A percentile compares a stretch with the other conserved stretches of the same genome.
Conservation (phyloP, 1,140 invertebrate genomes). For the Drosophila athabasca region DNA sequence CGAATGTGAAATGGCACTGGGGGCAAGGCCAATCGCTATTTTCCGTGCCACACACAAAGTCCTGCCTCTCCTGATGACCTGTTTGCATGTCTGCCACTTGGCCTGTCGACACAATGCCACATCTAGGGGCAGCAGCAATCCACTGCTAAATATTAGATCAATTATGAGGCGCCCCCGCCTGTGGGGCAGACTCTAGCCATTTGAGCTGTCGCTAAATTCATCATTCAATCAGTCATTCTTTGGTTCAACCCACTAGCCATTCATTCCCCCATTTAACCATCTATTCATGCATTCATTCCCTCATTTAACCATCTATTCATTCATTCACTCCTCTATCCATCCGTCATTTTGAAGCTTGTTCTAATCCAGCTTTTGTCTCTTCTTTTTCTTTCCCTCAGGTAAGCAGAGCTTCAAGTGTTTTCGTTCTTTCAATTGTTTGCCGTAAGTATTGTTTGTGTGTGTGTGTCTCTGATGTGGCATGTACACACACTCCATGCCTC, state of each 20-base stretch:
- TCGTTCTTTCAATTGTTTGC: constrained; percentile 7
- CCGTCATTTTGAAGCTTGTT: constrained; percentile 28
- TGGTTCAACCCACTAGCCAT: no score
- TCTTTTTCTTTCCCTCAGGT: constrained; percentile 53
- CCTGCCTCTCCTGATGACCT: constrained; percentile 48
- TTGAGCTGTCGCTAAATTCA: constrained; percentile 44
- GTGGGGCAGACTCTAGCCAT: constrained; percentile 27
- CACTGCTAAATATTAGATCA: constrained; percentile 69
- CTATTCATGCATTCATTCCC: not conserved
- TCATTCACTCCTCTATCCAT: constrained; percentile 9
- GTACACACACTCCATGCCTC: not conserved
- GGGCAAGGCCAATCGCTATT: constrained; percentile 27
- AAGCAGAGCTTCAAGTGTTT: constrained; percentile 45
- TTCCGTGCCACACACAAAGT: constrained; percentile 16
- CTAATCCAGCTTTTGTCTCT: constrained; percentile 46
- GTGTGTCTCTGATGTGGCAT: not conserved
- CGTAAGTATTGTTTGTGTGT: constrained; percentile 5
- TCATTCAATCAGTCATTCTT: not conserved
- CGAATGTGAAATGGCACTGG: no score
- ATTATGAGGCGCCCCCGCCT: constrained; percentile 46
- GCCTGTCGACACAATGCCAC: constrained; percentile 54
- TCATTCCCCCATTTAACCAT: no score
- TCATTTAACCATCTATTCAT: not conserved
- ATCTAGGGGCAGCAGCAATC: constrained; percentile 5
- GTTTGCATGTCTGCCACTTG: constrained; percentile 73